Base-by-base conservation (phyloP, 2,888 invertebrate species). In the Entomobrya multifasciata region DNA sequence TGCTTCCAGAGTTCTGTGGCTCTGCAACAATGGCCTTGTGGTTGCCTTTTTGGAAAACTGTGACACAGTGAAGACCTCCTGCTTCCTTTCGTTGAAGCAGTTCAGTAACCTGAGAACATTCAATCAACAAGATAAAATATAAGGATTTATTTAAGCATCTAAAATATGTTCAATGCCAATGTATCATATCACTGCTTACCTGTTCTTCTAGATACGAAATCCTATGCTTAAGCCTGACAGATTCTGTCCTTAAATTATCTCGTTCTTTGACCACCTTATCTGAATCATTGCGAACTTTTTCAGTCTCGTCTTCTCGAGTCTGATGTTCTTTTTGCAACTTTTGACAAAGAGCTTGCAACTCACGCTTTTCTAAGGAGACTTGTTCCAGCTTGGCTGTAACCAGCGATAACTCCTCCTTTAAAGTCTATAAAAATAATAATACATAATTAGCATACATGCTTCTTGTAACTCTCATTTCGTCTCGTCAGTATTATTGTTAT, bases 121-220 rank as follows among this genome's bases (percentile, higher is more conserved):
- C 36, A 36, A 36, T 36, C 5, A 36, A 8, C 4, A 36, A 36
- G 8, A 36, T 36, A 36, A n/a, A n/a, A n/a, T n/a, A n/a, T n/a
- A n/a, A n/a, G n/a, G n/a, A n/a, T n/a, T n/a, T n/a, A n/a, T n/a
- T n/a, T n/a, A n/a, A n/a, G n/a, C n/a, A n/a, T n/a, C n/a, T n/a
- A 67, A 44, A 67, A 41, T 49, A 22, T 6, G n/a, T n/a, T n/a
- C n/a, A n/a, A n/a, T n/a, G n/a, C n/a, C n/a, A n/a, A n/a, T n/a
- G n/a, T n/a, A n/a, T n/a, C n/a, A n/a, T n/a, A n/a, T n/a, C n/a
- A n/a, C 27, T 5, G 25, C 13, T 60, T 70, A 89, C 96, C 93
- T 97, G 97, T 92, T 97, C 97, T 92, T 97, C 97, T 85, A 97
- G 94, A 92, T 97, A 97, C 1, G 96, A 96, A 91, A 97, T 97